Evolutionary conservation across 2,113 vertebrate species (phyloP), one percentile per base, ranked within the genome.

Genomic region (Mus pahari): DNA sequence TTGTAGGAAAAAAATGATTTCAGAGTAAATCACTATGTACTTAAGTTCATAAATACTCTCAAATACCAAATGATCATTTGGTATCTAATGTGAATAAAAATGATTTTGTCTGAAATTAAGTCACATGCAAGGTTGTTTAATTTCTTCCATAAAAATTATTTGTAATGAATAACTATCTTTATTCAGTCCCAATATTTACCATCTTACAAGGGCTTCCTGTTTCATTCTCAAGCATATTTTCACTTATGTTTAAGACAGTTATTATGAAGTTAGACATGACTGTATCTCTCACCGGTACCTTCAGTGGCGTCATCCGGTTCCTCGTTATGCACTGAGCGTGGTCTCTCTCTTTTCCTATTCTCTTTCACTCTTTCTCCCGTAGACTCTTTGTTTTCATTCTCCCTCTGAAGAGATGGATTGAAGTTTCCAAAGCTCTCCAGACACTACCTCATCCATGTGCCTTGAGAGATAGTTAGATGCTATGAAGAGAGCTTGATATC

Each of bases 401-500:
- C n/a, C 91, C 66, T 96, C 94, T 97, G 88, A 93, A 97, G 95
- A 97, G 50, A 11, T 58, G 45, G 64, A 94, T 55, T 93, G 93
- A 97, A 97, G 89, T 96, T 97, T 95, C 92, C 86, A 91, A 96
- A 86, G 94, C 55, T 97, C 96, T 93, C 88, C n/a, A 94, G 77
- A 94, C 55, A 50, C 60, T 53, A 87, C 33, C 0, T 48, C 75
- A 92, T 55, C 84, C 75, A 74, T 95, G 92, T 97, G 92, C 96
- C 93, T 98, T 94, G 92, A 97, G 97, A 97, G 96, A 96, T 94
- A 96, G 88, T 94, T 97, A 96, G 88, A 75, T 89, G 89, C 88
- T 93, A 91, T 93, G 94, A 95, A 95, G 79, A 50, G 96, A 91
- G 42, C 74, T 93, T 96, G 97, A 96, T 96, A 96, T 96, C 95